Percentiles rank a stretch among this genome's conserved stretches.
These are phyloP conservation scores for Ophiothrix spiculata DNA, from an alignment of 35 echinoderm and acorn worm genomes.

Conservation along the genomic window DNA sequence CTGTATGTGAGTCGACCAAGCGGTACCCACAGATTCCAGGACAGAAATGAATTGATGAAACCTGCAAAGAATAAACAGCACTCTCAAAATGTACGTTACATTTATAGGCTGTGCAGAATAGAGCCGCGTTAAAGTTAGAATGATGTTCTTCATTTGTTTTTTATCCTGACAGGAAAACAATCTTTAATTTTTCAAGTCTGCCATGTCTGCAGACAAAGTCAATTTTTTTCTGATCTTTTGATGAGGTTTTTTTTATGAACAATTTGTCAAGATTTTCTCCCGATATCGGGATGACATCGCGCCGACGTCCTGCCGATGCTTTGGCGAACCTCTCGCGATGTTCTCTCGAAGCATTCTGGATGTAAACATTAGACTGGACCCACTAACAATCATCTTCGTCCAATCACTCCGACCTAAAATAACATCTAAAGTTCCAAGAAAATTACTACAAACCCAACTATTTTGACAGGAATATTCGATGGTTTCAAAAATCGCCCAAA, in stretches of 20 bases:
- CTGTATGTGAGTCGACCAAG: constrained; percentile 26
- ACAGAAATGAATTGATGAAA: constrained; percentile 36
- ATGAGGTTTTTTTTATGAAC: too few relatives aligned
- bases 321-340: too few relatives aligned
- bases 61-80: neutral
- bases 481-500: neutral
- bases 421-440: too few relatives aligned
- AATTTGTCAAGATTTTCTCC: too few relatives aligned
- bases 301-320: too few relatives aligned
- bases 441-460: too few relatives aligned
- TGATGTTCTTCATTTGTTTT: neutral
- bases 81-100: neutral
- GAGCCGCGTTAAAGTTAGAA: neutral
- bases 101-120: neutral
- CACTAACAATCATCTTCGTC: neutral
- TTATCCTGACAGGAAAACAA: neutral
- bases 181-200: neutral
- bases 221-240: too few relatives aligned
- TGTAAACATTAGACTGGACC: too few relatives aligned
- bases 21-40: constrained; percentile 33
- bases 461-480: neutral
- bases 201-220: neutral
- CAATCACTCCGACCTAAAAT: too few relatives aligned
- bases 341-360: too few relatives aligned
- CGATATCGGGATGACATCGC: neutral